These are phyloP conservation scores for Salvelinus fontinalis DNA, from an alignment of 2,113 vertebrate genomes.

Conservation along the genomic window DNA sequence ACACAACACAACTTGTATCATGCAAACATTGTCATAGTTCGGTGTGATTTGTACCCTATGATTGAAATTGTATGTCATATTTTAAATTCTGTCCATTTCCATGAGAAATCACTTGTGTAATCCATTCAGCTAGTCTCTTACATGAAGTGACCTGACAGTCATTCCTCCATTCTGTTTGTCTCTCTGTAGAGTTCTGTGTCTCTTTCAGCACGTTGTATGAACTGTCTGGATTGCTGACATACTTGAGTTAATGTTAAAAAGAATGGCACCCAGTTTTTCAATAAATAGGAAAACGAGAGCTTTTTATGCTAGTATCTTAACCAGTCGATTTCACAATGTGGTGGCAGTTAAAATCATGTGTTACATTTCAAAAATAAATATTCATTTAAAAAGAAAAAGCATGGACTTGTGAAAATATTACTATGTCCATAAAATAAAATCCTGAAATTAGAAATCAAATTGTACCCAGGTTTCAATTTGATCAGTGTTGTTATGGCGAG, in stretches of 20 bases:
- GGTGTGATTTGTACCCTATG: background rate
- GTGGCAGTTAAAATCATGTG: too few relatives aligned
- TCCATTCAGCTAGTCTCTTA: slow-evolving; percentile 4
- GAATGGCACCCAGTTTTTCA: too few relatives aligned
- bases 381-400: too few relatives aligned
- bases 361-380: too few relatives aligned
- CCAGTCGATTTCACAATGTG: background rate
- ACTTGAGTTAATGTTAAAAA: background rate
- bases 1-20: background rate
- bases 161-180: slow-evolving; percentile 38
- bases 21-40: background rate
- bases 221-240: background rate
- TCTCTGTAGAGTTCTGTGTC: slow-evolving; percentile 6
- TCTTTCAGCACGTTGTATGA: background rate
- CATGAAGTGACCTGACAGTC: slow-evolving; percentile 43
- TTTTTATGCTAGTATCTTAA: background rate
- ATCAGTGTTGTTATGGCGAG: slow-evolving; percentile 30
- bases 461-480: slow-evolving; percentile 36
- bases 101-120: slow-evolving; percentile 8
- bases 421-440: background rate
- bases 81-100: too few relatives aligned
- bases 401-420: background rate
- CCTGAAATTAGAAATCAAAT: slow-evolving; percentile 15
- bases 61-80: too few relatives aligned
- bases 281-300: background rate